Percentiles rank a stretch among this genome's conserved stretches.
Conservation (phyloP, 2,797 vertebrate genomes). For the Ataeniobius toweri region DNA sequence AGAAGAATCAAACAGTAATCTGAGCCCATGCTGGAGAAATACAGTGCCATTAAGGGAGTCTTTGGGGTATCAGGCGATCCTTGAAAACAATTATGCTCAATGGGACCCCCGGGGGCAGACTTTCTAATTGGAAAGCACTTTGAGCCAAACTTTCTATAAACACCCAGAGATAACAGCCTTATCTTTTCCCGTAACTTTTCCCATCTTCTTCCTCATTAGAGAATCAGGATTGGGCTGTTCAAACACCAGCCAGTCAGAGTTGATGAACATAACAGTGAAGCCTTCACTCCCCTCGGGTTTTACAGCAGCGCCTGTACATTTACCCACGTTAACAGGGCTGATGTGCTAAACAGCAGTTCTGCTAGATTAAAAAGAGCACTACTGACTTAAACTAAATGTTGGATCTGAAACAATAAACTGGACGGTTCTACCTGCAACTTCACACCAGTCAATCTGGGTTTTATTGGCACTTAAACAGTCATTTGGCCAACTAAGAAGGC, state of each 20-base stretch:
- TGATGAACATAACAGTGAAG: constrained; percentile 16
- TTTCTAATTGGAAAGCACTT: constrained; percentile 56
- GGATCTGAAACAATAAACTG: neutral
- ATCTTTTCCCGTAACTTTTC: constrained; percentile 11
- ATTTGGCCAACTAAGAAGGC: neutral
- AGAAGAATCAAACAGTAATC: constrained; percentile 43
- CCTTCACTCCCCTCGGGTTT: neutral
- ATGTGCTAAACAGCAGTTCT: neutral
- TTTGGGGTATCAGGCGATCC: constrained; percentile 29
- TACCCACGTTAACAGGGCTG: neutral
- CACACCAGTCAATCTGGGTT: neutral
- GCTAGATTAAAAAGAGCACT: neutral
- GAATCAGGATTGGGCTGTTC: constrained; percentile 6
- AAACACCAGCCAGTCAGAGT: constrained; percentile 5
- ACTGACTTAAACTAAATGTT: neutral
- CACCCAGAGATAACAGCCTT: constrained; percentile 22
- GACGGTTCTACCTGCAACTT: neutral
- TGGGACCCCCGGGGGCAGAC: constrained; percentile 30
- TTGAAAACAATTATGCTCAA: constrained; percentile 65
- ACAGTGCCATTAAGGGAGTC: constrained; percentile 30
- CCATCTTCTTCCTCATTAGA: constrained; percentile 8
- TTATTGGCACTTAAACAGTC: neutral
- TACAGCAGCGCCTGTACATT: constrained; percentile 12
- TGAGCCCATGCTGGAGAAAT: constrained; percentile 28
- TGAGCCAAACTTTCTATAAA: constrained; percentile 34